Conservation (phyloP, 2,113 vertebrate species). For the Ovis canadensis region DNA sequence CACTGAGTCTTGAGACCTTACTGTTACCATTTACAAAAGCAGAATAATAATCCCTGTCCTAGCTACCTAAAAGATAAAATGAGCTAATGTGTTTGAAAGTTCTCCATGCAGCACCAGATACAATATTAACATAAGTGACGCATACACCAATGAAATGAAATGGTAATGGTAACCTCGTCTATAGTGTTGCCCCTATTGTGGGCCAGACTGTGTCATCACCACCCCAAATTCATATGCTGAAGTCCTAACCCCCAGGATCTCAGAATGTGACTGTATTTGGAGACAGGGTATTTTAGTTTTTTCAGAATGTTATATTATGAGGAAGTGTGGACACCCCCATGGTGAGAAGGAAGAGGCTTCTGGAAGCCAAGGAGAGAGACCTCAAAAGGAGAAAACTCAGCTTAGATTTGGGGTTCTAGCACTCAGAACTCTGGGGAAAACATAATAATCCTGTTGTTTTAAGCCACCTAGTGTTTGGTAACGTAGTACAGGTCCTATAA, state of each 20-base stretch:
- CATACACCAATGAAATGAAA: not conserved
- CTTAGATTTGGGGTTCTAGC: not conserved
- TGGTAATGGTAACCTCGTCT: not conserved
- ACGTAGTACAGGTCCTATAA: not conserved
- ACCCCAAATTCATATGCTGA: not conserved
- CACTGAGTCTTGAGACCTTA: not conserved
- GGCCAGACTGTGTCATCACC: not conserved
- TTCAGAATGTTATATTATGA: not conserved
- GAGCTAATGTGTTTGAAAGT: not conserved
- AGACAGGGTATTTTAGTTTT: not conserved
- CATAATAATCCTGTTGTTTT: not conserved
- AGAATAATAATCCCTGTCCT: not conserved
- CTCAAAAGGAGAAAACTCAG: not conserved
- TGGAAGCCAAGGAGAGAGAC: not conserved
- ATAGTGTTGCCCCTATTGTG: too few relatives aligned
- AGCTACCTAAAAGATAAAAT: not conserved
- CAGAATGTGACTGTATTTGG: not conserved
- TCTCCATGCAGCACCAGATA: not conserved
- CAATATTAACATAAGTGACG: not conserved
- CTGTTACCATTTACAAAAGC: not conserved
- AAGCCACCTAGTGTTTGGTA: not conserved
- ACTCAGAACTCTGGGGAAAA: not conserved
- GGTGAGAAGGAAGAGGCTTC: not conserved
- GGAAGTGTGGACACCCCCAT: not conserved
- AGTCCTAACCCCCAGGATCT: not conserved